These are phyloP conservation scores for Nyctibius grandis DNA, from an alignment of 2,797 vertebrate genomes.

Conservation along the genomic window DNA sequence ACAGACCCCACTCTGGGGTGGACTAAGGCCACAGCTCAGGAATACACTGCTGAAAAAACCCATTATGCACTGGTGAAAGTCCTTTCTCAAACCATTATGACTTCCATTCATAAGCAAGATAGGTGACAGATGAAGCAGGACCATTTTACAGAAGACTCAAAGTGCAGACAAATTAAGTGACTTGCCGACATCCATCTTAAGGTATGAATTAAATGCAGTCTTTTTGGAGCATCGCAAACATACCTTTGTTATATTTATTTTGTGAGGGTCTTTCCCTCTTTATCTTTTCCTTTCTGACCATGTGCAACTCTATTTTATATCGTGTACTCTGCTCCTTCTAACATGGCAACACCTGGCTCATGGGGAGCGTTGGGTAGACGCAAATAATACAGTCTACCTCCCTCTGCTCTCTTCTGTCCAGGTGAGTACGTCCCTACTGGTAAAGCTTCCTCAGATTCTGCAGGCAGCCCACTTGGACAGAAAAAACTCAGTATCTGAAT, in stretches of 20 bases:
- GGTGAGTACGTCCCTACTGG: no score
- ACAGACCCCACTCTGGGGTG: not conserved
- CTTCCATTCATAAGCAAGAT: not conserved
- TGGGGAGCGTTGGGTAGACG: not conserved
- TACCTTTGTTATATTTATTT: not conserved
- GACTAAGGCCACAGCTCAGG: not conserved
- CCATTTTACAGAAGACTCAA: not conserved
- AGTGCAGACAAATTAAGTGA: not conserved
- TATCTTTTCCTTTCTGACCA: not conserved
- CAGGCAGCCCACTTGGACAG: not conserved
- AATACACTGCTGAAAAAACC: not conserved
- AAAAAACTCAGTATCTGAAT: not conserved
- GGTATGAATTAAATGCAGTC: not conserved
- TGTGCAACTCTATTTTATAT: not conserved
- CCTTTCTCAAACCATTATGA: not conserved
- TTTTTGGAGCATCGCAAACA: not conserved
- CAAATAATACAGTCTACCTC: not conserved
- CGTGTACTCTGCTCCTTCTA: accelerated
- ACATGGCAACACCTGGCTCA: not conserved
- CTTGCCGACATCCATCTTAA: not conserved
- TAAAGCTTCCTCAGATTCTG: not conserved
- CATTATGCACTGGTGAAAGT: not conserved
- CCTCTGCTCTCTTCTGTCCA: not conserved
- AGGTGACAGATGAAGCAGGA: not conserved
- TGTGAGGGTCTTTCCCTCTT: not conserved